Evolutionary conservation across 2,888 invertebrate species (phyloP).

Genomic region (Pseudococcus viburni): DNA sequence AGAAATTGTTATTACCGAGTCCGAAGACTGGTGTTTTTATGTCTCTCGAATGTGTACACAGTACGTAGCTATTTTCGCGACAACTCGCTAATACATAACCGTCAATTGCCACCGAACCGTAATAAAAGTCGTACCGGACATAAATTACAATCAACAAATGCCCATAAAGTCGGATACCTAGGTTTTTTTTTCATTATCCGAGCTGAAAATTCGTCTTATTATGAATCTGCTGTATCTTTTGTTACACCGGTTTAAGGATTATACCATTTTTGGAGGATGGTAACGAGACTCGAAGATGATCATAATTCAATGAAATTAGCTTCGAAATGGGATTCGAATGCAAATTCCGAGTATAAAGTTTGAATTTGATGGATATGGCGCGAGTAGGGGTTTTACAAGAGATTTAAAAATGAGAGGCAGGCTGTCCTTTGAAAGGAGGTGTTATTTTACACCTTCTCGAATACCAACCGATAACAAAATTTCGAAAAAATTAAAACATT

Average conservation of each 20-base stretch:
- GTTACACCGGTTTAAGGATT: conserved; percentile 28
- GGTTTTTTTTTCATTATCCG: neutral
- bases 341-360: neutral
- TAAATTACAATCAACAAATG: conserved; percentile 27
- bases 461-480: too few relatives aligned
- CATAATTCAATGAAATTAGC: neutral
- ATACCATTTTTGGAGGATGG: conserved; percentile 14
- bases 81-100: conserved; percentile 22
- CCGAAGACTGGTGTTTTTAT: conserved; percentile 10
- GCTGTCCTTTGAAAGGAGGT: neutral
- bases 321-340: neutral
- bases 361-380: neutral
- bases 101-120: conserved; percentile 13
- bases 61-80: neutral
- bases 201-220: neutral
- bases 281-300: neutral
- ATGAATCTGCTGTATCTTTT: neutral
- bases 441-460: too few relatives aligned
- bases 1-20: conserved; percentile 14
- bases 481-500: too few relatives aligned
- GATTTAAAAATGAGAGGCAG: too few relatives aligned
- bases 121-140: neutral
- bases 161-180: neutral
- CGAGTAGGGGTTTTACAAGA: neutral
- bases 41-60: neutral